Conservation (phyloP, 2,888 invertebrate genomes). For the Archips xylosteana region DNA sequence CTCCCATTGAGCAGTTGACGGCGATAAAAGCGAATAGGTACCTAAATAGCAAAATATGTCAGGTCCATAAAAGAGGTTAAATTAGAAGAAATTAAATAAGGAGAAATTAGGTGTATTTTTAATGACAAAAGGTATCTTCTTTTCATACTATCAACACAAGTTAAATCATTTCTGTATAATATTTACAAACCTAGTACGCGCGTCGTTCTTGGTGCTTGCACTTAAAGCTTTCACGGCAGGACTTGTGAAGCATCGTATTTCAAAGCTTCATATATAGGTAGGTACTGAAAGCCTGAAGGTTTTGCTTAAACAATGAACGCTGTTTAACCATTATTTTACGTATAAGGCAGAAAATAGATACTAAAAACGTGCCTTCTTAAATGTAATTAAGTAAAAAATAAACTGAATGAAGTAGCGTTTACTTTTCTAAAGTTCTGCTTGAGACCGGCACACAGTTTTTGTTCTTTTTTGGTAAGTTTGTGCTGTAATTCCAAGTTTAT, state of each 20-base stretch:
- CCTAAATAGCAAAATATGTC: too few species aligned
- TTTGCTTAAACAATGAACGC: not conserved
- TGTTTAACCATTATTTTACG: not conserved
- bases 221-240: not conserved
- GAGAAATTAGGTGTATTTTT: too few species aligned
- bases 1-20: not conserved
- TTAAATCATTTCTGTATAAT: too few species aligned
- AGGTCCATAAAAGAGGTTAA: too few species aligned
- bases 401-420: not conserved
- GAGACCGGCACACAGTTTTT: not conserved
- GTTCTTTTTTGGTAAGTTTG: not conserved
- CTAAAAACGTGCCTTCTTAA: not conserved
- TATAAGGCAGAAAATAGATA: not conserved
- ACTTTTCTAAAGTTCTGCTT: not conserved
- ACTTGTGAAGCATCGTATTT: not conserved
- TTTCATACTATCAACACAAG: too few species aligned
- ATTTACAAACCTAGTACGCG: too few species aligned
- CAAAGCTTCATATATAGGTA: not conserved
- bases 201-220: not conserved
- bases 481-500: too few species aligned
- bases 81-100: too few species aligned
- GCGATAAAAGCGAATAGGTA: not conserved
- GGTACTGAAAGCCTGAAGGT: not conserved
- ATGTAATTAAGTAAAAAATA: not conserved
- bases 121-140: too few species aligned